Evolutionary conservation across 1,140 invertebrate species (phyloP).

Genomic region (Drosophila equinoxialis): DNA sequence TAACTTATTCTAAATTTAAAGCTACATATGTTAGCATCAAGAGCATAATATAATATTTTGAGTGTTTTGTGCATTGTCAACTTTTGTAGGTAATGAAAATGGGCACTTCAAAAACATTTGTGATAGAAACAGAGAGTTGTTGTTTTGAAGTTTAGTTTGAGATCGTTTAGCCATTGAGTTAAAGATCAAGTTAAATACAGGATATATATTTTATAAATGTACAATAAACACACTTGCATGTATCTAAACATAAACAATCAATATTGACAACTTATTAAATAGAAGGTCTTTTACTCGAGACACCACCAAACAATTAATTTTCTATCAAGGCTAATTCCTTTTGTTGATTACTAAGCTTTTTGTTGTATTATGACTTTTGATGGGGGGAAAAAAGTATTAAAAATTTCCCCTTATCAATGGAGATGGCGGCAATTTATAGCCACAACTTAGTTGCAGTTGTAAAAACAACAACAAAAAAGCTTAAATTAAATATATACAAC

Average conservation of each 20-base stretch:
- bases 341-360: background rate
- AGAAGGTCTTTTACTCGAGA: background rate
- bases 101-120: background rate
- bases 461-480: slow-evolving; percentile 19
- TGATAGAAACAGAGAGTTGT: background rate
- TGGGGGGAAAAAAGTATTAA: background rate
- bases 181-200: slow-evolving; percentile 10
- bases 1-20: too few relatives aligned
- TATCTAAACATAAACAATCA: background rate
- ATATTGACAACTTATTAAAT: slow-evolving; percentile 4
- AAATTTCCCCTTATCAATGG: slow-evolving; percentile 11
- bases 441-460: slow-evolving; percentile 38
- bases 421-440: slow-evolving; percentile 2
- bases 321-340: slow-evolving; percentile 3
- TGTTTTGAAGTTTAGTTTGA: background rate
- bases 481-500: slow-evolving; percentile 16
- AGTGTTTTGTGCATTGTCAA: too few relatives aligned
- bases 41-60: too few relatives aligned
- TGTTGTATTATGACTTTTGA: background rate
- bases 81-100: too few relatives aligned
- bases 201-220: slow-evolving; percentile 13
- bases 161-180: slow-evolving; percentile 1
- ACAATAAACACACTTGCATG: background rate
- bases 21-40: too few relatives aligned
- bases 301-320: slow-evolving; percentile 4